A percentile compares a stretch with the other conserved stretches of the same genome.
Conservation (phyloP, 2,888 invertebrate genomes). For the Petrolisthes manimaculis region DNA sequence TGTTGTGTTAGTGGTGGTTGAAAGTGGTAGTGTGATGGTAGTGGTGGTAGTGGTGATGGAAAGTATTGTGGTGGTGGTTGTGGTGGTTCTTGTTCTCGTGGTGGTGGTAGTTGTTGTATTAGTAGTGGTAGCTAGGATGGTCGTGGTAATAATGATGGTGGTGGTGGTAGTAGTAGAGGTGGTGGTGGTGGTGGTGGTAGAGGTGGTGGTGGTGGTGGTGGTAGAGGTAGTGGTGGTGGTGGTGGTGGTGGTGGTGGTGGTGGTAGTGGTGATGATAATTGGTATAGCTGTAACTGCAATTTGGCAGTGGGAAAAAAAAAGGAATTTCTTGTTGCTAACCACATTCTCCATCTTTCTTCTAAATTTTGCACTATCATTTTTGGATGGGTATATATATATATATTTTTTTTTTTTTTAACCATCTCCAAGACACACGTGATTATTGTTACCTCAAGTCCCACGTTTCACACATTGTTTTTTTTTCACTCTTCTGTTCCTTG, state of each 20-base stretch:
- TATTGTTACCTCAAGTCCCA: too few relatives aligned
- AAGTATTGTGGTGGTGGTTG: not conserved
- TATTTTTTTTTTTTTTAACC: too few relatives aligned
- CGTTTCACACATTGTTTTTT: too few relatives aligned
- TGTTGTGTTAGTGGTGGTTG: not conserved
- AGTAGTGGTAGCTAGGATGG: not conserved
- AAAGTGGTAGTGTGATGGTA: too few relatives aligned
- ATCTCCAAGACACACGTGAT: too few relatives aligned
- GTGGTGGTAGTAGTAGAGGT: not conserved
- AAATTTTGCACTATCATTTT: not conserved
- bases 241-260: not conserved
- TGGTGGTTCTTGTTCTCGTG: not conserved
- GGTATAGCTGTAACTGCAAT: not conserved
- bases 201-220: constrained; percentile 5
- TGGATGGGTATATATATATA: not conserved
- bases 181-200: not conserved
- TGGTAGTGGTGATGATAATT: not conserved
- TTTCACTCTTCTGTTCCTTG: too few relatives aligned
- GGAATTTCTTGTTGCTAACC: not conserved
- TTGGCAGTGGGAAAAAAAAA: not conserved
- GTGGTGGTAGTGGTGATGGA: too few relatives aligned
- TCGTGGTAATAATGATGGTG: not conserved
- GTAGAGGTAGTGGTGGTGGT: not conserved
- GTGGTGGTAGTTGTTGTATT: not conserved
- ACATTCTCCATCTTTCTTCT: not conserved